Conservation (phyloP, 2,797 vertebrate species). For the Staurois parvus region DNA sequence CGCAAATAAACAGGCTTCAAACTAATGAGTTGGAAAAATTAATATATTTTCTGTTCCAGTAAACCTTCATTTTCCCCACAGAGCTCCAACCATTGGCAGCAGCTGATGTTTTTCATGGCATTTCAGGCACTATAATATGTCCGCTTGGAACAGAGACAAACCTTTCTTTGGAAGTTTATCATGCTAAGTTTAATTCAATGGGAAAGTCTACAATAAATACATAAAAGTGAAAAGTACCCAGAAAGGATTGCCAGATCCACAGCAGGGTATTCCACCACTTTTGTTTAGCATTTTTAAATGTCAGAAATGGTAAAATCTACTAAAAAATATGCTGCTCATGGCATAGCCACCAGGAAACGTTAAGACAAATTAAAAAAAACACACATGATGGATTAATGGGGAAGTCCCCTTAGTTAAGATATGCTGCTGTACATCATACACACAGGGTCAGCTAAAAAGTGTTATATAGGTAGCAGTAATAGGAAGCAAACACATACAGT, state of each 20-base stretch:
- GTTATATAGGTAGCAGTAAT: no score
- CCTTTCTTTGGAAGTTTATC: conserved; percentile 9
- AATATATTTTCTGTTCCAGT: conserved; percentile 44
- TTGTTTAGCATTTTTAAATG: not conserved
- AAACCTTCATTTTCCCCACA: conserved; percentile 40
- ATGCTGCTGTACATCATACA: no score
- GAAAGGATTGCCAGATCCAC: not conserved
- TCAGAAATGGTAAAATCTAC: not conserved
- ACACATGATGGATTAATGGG: no score
- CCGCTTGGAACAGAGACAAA: conserved; percentile 43
- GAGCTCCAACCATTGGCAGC: conserved; percentile 43
- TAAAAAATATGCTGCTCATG: not conserved
- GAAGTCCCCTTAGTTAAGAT: no score
- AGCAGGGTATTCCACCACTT: conserved; percentile 16
- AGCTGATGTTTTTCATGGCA: conserved; percentile 54
- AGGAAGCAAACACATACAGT: no score
- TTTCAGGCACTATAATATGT: conserved; percentile 36
- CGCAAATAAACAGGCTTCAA: conserved; percentile 42
- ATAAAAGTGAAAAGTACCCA: not conserved
- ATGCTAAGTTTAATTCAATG: conserved; percentile 29
- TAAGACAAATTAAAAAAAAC: no score
- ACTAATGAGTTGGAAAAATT: conserved; percentile 50
- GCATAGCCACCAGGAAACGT: no score
- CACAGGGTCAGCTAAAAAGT: no score
- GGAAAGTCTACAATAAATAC: conserved; percentile 30